phyloP scores from a whole-genome alignment of 2,797 vertebrate genomes.

The Crocidura indochinensis region DNA sequence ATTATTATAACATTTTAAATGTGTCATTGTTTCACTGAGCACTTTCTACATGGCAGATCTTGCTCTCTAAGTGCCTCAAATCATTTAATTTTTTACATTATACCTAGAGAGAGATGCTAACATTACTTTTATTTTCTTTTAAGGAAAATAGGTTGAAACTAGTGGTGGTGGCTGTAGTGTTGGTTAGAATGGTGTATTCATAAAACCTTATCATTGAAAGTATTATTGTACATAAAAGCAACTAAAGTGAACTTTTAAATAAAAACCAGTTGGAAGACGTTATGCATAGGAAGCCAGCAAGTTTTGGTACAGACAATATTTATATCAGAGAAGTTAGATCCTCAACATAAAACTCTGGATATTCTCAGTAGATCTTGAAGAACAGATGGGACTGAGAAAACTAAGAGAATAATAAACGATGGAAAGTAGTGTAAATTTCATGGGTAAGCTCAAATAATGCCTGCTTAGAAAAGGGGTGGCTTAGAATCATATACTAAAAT shows the following conservation, averaged over 20 bases:
- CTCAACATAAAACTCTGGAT: not conserved
- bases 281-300: not conserved
- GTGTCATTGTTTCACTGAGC: not conserved
- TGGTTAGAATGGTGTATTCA: too few species aligned
- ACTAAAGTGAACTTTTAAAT: too few species aligned
- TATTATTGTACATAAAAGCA: too few species aligned
- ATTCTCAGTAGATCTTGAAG: not conserved
- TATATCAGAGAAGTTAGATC: not conserved
- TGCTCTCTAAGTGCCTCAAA: not conserved
- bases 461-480: not conserved
- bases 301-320: not conserved
- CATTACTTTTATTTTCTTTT: conserved; percentile 12
- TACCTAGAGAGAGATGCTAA: not conserved
- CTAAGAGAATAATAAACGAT: not conserved
- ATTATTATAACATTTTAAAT: not conserved
- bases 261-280: not conserved
- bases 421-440: not conserved
- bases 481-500: not conserved
- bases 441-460: not conserved
- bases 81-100: not conserved
- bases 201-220: too few species aligned
- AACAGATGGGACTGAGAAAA: not conserved
- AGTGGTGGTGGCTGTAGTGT: too few species aligned
- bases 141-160: not conserved
- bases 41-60: not conserved